Evolutionary conservation across 1,140 invertebrate genomes (phyloP), one percentile per base, ranked within the genome.

Genomic region (Caenorhabditis brenneri): DNA sequence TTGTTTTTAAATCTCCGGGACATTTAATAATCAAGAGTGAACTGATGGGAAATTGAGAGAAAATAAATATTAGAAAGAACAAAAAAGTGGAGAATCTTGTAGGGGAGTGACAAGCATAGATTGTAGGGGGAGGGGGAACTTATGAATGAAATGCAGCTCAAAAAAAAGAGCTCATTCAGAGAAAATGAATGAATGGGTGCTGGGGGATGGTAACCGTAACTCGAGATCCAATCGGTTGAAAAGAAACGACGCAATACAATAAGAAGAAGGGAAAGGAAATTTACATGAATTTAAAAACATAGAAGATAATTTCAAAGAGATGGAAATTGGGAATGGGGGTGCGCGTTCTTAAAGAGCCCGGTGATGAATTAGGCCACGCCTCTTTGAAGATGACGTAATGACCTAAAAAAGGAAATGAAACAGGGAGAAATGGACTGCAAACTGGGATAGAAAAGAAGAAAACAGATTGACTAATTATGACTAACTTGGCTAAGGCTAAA

Each of bases 181-280:
- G 7, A 58, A 58, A 51, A 65, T 65, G 29, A 27, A 36, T 65
- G 31, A 12, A n/a, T 65, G 58, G 0, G 31, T 39, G 65, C 36
- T 74, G 36, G 65, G 15, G 65, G 65, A 74, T 74, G 65, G 33
- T n/a, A 74, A 74, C 65, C 65, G 65, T 74, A 74, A 42, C 65
- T 74, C 65, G 65, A 74, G 65, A 74, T 74, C 65, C 65, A 74
- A 74, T 74, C 65, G 36, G 65, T 74, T 74, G 65, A 58, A 58
- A 58, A 65, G 60, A 65, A 39, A 65, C 60, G 31, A 65, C 42
- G 65, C 42, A 42, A 74, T 19, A 55, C 4, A 27, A 12, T 10
- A 69, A 12, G 27, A 22, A 29, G 9, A 15, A 29, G 53, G 24
- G 36, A 39, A 22, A 65, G 6, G 15, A 22, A 74, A 74, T 74